Percentiles rank a stretch among this genome's conserved stretches.
These are phyloP conservation scores for Euthynnus affinis DNA, from an alignment of 2,797 vertebrate species.

Conservation along the genomic window DNA sequence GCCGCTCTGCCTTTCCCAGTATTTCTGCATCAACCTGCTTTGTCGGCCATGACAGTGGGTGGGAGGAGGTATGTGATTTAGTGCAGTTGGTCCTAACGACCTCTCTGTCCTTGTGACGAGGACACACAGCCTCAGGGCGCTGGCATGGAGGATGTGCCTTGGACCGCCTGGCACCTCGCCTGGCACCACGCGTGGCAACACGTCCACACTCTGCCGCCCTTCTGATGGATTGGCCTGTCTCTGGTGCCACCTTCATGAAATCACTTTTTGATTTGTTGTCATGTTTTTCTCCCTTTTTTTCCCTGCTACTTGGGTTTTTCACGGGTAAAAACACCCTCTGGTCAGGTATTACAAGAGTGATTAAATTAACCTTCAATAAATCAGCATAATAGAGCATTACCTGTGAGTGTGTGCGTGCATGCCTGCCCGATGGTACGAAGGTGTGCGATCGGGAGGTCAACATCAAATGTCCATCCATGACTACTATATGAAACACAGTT, in stretches of 20 bases:
- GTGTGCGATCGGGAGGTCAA: constrained; percentile 69
- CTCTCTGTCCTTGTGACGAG: constrained; percentile 84
- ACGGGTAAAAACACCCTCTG: constrained; percentile 77
- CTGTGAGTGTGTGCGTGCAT: constrained; percentile 63
- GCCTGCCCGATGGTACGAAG: constrained; percentile 49
- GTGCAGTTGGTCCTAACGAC: constrained; percentile 82
- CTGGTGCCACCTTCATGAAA: constrained; percentile 81
- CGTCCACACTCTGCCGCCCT: constrained; percentile 78
- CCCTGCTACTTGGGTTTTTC: constrained; percentile 69
- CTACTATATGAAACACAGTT: constrained; percentile 63
- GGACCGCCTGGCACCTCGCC: constrained; percentile 84
- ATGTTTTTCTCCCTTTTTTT: constrained; percentile 73
- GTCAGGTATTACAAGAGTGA: constrained; percentile 81
- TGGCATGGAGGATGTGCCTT: constrained; percentile 83
- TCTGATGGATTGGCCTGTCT: constrained; percentile 82
- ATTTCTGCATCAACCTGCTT: constrained; percentile 75
- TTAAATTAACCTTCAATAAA: constrained; percentile 85
- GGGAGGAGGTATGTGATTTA: constrained; percentile 83
- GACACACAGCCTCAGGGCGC: constrained; percentile 81
- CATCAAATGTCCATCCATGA: constrained; percentile 71
- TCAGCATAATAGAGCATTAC: constrained; percentile 79
- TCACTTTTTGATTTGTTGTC: constrained; percentile 85
- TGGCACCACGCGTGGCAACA: constrained; percentile 81
- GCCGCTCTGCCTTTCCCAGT: constrained; percentile 42
- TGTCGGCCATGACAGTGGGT: constrained; percentile 71